phyloP scores from a whole-genome alignment of 2,888 invertebrate genomes.

The Epinotia brunnichana region DNA sequence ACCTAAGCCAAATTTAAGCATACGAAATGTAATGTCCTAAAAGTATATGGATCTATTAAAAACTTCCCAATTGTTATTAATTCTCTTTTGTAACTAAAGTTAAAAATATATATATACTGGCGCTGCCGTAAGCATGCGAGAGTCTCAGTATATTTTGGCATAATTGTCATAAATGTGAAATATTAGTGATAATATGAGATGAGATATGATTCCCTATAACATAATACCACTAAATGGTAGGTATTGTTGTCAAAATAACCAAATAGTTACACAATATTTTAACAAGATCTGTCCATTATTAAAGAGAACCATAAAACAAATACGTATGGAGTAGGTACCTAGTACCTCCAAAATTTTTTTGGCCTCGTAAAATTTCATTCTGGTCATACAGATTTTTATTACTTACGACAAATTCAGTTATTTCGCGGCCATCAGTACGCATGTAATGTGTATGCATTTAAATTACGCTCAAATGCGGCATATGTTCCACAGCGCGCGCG shows the following conservation, averaged over 20 bases:
- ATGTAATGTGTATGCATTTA: slow-evolving; percentile 76
- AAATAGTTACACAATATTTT: background rate
- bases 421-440: slow-evolving; percentile 59
- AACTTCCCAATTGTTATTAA: too few relatives aligned
- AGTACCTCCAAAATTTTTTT: background rate
- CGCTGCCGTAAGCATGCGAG: background rate
- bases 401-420: slow-evolving; percentile 73
- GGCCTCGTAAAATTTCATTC: slow-evolving; percentile 46
- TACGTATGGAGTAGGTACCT: background rate
- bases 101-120: too few relatives aligned
- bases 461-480: slow-evolving; percentile 73
- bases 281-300: slow-evolving; percentile 5
- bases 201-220: too few relatives aligned
- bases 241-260: slow-evolving; percentile 24
- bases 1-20: background rate
- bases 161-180: too few relatives aligned
- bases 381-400: slow-evolving; percentile 67
- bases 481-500: slow-evolving; percentile 47
- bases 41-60: too few relatives aligned
- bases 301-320: slow-evolving; percentile 1
- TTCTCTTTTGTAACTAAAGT: too few relatives aligned
- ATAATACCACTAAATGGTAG: slow-evolving; percentile 26
- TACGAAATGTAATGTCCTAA: background rate
- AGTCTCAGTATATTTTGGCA: background rate
- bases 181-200: too few relatives aligned